These are phyloP conservation scores for Meganola albula DNA, from an alignment of 2,888 invertebrate species.

Conservation along the genomic window DNA sequence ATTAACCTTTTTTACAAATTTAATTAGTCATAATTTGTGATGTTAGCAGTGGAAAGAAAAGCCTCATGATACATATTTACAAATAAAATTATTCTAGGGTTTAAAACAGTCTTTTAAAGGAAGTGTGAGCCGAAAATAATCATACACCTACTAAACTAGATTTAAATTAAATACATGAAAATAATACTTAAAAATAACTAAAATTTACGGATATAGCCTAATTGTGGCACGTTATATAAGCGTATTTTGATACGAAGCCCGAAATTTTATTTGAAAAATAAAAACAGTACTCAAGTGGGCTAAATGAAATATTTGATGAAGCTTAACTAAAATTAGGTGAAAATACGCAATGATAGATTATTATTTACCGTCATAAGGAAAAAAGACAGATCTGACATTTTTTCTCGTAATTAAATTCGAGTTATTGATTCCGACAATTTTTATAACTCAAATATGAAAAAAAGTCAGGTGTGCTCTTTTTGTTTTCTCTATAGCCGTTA, in stretches of 20 bases:
- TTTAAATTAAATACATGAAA: conserved; percentile 27
- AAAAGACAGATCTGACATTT: no score
- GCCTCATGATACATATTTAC: conserved; percentile 28
- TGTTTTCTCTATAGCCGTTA: no score
- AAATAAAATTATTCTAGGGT: conserved; percentile 26
- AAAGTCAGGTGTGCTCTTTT: no score
- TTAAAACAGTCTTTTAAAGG: conserved; percentile 25
- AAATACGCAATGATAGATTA: no score
- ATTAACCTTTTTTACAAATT: no score
- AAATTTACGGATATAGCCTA: conserved; percentile 23
- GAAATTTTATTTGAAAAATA: conserved; percentile 6
- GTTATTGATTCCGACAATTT: no score
- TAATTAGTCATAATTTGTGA: conserved; percentile 20
- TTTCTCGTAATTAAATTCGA: no score
- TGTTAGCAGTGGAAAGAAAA: conserved; percentile 22
- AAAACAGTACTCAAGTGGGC: no score
- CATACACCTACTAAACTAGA: conserved; percentile 12
- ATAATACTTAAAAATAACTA: conserved; percentile 24
- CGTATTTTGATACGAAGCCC: conserved; percentile 19
- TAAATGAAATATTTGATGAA: no score
- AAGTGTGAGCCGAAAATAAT: conserved; percentile 16
- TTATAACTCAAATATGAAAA: no score
- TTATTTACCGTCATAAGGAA: no score
- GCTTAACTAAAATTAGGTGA: no score
- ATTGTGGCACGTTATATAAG: conserved; percentile 30